phyloP scores from a whole-genome alignment of 30 jellyfish, hydroid and myxozoan species.

The Cassiopea andromeda region DNA sequence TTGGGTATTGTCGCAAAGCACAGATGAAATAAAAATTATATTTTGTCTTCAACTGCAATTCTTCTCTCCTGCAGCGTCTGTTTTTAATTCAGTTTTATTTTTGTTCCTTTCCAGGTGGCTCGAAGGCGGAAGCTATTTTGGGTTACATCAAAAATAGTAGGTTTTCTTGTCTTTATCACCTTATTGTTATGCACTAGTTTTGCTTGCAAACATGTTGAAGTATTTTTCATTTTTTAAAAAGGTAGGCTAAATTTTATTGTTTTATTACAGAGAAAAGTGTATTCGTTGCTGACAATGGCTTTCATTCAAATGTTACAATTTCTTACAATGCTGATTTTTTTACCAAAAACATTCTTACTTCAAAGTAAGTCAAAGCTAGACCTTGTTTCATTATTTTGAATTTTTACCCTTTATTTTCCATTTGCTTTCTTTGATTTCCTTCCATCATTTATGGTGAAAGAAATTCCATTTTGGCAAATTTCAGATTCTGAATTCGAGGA shows the following conservation, averaged over 20 bases:
- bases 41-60: no score
- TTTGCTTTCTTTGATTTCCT: no score
- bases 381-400: no score
- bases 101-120: conserved; percentile 7
- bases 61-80: neutral
- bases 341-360: conserved; percentile 23
- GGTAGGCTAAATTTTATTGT: neutral
- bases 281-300: neutral
- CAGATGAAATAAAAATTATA: no score
- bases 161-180: neutral
- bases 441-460: no score
- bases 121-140: conserved; percentile 38
- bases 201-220: no score
- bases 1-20: no score
- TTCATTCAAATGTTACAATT: conserved; percentile 10
- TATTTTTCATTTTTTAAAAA: no score
- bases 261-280: conserved; percentile 33
- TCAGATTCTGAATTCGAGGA: no score
- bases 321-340: conserved; percentile 9
- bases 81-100: neutral
- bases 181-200: neutral
- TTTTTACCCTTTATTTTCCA: neutral
- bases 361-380: conserved; percentile 34
- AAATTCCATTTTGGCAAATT: no score
- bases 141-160: conserved; percentile 53